A percentile compares a stretch with the other conserved stretches of the same genome.
These are phyloP conservation scores for Poecilia velifera DNA, from an alignment of 2,797 vertebrate species.

Conservation along the genomic window DNA sequence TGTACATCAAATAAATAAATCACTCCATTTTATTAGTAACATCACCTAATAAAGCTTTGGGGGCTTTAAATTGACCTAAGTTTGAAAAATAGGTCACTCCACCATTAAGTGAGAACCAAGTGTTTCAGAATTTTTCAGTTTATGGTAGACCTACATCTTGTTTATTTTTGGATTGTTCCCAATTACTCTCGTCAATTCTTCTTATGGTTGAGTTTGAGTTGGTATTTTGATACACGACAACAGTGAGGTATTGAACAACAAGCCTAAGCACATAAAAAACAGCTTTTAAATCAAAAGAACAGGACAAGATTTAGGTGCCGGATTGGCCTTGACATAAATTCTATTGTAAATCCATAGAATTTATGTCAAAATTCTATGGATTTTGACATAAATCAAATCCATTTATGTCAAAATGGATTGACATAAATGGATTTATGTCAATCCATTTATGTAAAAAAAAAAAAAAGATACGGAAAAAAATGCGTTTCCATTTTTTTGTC, in stretches of 20 bases:
- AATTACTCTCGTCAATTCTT: background rate
- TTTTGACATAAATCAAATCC: too few relatives aligned
- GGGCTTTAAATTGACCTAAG: background rate
- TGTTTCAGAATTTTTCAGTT: background rate
- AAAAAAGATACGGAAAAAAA: too few relatives aligned
- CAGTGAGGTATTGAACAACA: background rate
- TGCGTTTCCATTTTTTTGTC: background rate
- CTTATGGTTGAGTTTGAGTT: background rate
- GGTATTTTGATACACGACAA: background rate
- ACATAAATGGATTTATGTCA: too few relatives aligned
- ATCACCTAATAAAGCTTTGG: background rate
- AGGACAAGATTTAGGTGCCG: background rate
- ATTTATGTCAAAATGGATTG: too few relatives aligned
- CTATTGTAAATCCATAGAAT: background rate
- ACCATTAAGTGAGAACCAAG: background rate
- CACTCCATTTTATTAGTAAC: background rate
- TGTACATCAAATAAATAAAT: slow-evolving; percentile 29
- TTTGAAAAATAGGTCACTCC: background rate
- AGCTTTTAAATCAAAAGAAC: background rate
- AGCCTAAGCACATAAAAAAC: background rate
- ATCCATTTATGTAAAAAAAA: too few relatives aligned
- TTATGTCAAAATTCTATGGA: too few relatives aligned
- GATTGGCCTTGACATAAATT: background rate
- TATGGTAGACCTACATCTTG: background rate
- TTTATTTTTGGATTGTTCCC: background rate